Conservation (phyloP, 2,797 vertebrate species). For the Arvicola amphibius region DNA sequence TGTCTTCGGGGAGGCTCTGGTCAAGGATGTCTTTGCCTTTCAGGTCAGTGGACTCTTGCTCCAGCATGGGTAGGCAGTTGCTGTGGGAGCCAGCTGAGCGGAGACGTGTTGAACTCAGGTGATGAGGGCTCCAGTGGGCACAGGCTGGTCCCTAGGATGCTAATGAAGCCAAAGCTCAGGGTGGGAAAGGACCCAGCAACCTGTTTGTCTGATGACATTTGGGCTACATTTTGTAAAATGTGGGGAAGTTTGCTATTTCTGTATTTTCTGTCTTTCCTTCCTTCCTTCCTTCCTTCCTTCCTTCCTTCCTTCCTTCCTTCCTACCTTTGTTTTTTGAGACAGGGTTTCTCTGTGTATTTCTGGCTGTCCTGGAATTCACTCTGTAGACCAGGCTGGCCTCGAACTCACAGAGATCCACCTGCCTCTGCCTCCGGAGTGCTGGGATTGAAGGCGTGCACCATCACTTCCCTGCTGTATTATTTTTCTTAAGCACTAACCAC, state of each 20-base stretch:
- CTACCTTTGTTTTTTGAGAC: too few relatives aligned
- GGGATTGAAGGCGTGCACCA: too few relatives aligned
- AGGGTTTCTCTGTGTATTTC: too few relatives aligned
- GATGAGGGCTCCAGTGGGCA: not conserved
- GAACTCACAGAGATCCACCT: too few relatives aligned
- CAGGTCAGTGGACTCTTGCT: constrained; percentile 89
- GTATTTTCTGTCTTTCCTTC: not conserved
- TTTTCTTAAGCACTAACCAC: not conserved
- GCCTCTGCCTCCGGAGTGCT: too few relatives aligned
- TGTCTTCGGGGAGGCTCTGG: constrained; percentile 92
- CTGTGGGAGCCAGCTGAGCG: not conserved
- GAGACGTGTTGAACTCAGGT: too few relatives aligned
- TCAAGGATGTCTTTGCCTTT: constrained; percentile 92
- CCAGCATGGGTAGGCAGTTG: not conserved
- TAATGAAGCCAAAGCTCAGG: not conserved
- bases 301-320: too few relatives aligned
- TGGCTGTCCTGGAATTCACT: too few relatives aligned
- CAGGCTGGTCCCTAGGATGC: not conserved
- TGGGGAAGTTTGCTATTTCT: not conserved
- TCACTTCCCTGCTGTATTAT: not conserved
- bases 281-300: too few relatives aligned
- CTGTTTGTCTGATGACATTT: not conserved
- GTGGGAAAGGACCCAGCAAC: not conserved
- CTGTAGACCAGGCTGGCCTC: too few relatives aligned
- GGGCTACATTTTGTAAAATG: not conserved